Base-by-base conservation (phyloP, 2,113 vertebrate species). In the Andinoacara biseriatus region DNA sequence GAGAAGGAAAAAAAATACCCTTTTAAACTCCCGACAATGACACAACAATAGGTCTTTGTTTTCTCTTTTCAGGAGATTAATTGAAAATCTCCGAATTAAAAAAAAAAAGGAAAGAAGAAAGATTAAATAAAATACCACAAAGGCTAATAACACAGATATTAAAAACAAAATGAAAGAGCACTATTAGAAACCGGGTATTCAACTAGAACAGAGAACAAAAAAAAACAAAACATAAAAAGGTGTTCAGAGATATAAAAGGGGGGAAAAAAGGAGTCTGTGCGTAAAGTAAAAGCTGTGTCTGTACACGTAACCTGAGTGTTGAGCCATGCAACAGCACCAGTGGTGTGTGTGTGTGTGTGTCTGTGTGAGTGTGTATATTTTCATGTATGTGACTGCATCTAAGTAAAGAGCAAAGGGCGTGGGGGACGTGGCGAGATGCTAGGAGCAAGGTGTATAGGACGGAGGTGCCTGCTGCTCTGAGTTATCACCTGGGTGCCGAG, bases 401-500 rank as follows among this genome's bases (percentile, higher is more conserved):
- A 63, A 90, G 90, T 90, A 80, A 87, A 87, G 86, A 89, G 85
- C 86, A 91, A 89, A 91, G 91, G 91, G 88, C 82, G 82, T 17
- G 40, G 76, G 80, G 91, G 89, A 91, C 74, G 81, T 69, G 84
- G 82, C 63, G 79, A 89, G 93, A 87, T 87, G 88, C 87, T 88
- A 18, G 87, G 82, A 91, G 89, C 86, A 86, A 86, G 89, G 86
- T 89, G 85, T 90, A 90, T 76, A 84, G 91, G 89, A 92, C 87
- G 62, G 86, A 91, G 92, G 87, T 81, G 89, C 88, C 90, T 87
- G 91, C 92, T 85, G 89, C 89, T 92, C 90, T 94, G 92, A 94
- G 93, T 96, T 95, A 95, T 95, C 94, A 92, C 92, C 89, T 83
- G 90, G 87, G 90, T 94, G 92, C 93, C 82, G 89, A 93, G 87